Conservation (phyloP, 2,888 invertebrate species). For the Limulus polyphemus region DNA sequence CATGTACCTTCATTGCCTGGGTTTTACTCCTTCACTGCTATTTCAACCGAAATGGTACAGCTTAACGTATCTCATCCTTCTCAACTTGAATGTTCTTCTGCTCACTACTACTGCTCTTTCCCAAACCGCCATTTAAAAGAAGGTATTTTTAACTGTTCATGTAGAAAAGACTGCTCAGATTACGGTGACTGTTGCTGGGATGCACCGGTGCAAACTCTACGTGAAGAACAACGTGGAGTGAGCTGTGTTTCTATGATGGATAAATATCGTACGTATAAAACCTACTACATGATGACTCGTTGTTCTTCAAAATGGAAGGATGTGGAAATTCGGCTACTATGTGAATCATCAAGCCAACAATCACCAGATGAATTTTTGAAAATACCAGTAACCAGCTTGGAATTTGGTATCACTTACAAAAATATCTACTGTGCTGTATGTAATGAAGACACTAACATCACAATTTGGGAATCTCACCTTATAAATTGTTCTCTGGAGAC, state of each 20-base stretch:
- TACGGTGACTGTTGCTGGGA: conserved; percentile 1
- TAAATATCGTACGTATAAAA: neutral
- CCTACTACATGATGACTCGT: neutral
- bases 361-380: neutral
- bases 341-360: neutral
- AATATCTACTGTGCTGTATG: conserved; percentile 31
- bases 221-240: neutral
- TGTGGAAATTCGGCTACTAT: neutral
- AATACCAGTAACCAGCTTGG: conserved; percentile 7
- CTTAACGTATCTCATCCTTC: no score
- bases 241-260: neutral
- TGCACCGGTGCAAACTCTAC: neutral
- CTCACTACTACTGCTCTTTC: no score
- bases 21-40: no score
- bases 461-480: neutral
- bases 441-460: conserved; percentile 10
- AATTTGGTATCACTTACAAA: conserved; percentile 18
- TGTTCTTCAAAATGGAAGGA: neutral
- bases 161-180: neutral
- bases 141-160: neutral
- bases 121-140: no score
- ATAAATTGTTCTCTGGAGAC: neutral
- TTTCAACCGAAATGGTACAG: no score
- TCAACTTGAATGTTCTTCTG: no score
- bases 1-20: no score